Evolutionary conservation across 2,888 invertebrate genomes (phyloP).

Genomic region (Molorchus minor): DNA sequence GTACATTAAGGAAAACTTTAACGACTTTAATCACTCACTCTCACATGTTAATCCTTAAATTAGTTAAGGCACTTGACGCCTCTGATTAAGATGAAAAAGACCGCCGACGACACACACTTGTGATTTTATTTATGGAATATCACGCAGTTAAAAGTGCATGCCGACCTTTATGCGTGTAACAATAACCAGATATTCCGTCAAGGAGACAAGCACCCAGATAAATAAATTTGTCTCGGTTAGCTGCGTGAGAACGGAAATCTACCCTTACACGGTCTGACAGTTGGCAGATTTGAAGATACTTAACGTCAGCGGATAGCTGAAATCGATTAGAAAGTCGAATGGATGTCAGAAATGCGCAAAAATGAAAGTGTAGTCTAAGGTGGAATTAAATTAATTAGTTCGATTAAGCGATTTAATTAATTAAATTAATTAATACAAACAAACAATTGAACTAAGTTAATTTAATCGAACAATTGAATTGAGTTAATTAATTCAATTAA

Average conservation of each 20-base stretch:
- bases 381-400: background rate
- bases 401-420: background rate
- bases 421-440: background rate
- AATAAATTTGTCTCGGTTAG: conserved; percentile 41
- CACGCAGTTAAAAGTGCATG: too few species aligned
- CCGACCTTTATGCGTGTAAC: background rate
- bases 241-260: conserved; percentile 41
- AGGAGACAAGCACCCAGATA: conserved; percentile 14
- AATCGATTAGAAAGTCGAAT: background rate
- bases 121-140: too few species aligned
- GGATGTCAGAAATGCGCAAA: too few species aligned
- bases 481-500: too few species aligned
- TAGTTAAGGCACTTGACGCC: too few species aligned
- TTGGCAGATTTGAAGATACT: conserved; percentile 14
- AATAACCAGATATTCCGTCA: background rate
- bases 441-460: background rate
- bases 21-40: too few species aligned
- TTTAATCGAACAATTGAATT: background rate
- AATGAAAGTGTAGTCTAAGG: too few species aligned
- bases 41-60: too few species aligned
- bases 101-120: too few species aligned
- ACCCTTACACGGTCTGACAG: conserved; percentile 31
- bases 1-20: too few species aligned
- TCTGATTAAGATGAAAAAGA: too few species aligned
- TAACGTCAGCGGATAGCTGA: background rate